A percentile compares a stretch with the other conserved stretches of the same genome.
Conservation (phyloP, 1,140 invertebrate genomes). For the Drosophila willistoni region DNA sequence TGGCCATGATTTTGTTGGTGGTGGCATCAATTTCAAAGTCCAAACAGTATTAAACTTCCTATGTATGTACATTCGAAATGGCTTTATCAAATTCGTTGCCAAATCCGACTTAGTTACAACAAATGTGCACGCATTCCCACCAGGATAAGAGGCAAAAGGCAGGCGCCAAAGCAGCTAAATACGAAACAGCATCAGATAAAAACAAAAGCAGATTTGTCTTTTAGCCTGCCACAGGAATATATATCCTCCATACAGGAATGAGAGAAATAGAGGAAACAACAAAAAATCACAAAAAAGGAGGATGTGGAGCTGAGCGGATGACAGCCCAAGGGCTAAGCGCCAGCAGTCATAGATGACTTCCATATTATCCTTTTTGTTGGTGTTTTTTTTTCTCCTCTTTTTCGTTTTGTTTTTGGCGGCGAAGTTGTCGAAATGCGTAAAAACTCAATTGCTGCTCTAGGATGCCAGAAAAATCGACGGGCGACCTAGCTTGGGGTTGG, state of each 20-base stretch:
- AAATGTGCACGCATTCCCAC: constrained; percentile 78
- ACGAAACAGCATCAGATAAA: constrained; percentile 78
- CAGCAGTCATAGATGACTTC: constrained; percentile 39
- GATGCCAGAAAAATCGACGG: constrained; percentile 28
- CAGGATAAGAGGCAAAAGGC: constrained; percentile 68
- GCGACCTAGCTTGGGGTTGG: constrained; percentile 5
- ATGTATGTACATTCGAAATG: constrained; percentile 3
- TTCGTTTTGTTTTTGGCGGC: constrained; percentile 1
- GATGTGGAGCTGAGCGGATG: constrained; percentile 23
- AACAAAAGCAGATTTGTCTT: constrained; percentile 80
- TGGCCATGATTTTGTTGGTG: constrained; percentile 45
- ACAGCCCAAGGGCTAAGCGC: constrained; percentile 43
- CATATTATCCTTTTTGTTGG: constrained; percentile 44
- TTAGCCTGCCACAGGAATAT: constrained; percentile 30
- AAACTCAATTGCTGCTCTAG: constrained; percentile 74
- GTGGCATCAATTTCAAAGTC: constrained; percentile 17
- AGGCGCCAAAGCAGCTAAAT: constrained; percentile 49
- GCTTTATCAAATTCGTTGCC: constrained; percentile 22
- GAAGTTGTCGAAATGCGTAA: constrained; percentile 74
- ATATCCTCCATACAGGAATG: constrained; percentile 26
- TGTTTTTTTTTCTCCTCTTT: neutral
- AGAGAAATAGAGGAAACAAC: neutral
- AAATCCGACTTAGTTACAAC: constrained; percentile 68
- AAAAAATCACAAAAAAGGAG: constrained; percentile 8
- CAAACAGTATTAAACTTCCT: constrained; percentile 1